Evolutionary conservation across 2,797 vertebrate species (phyloP), one percentile per base, ranked within the genome.

Genomic region (Hippocampus kuda): DNA sequence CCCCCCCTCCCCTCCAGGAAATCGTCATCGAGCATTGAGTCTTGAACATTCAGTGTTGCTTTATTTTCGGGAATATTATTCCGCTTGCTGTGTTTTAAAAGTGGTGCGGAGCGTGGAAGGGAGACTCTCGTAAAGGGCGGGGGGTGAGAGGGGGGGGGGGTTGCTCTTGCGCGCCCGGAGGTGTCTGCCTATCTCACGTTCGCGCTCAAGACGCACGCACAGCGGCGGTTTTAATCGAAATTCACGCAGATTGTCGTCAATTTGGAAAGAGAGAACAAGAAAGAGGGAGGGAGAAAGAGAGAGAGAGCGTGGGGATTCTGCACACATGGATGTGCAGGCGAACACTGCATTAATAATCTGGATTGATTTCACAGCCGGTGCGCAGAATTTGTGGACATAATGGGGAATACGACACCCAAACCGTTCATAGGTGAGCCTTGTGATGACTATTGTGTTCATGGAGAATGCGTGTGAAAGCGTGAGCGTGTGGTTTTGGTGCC

Each of bases 401-500:
- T 93, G 92, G 92, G 92, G 77, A 93, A 93, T 48, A 86, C 90
- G 70, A 84, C 91, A 81, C 92, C 89, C 51, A 93, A 93, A 81
- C 90, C 91, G 27, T 74, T 91, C 46, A 85, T 90, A 87, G 92
- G 92, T 93, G 89, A 90, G 90, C 69, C 16, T 74, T 66, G 38
- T 46, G 27, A 27, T 53, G 15, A 26, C 70, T 68, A 44, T 20
- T 46, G 15, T 22, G 7, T 46, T 38, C 5, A 16, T 53, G n/a
- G 24, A 46, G 3, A 26, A 4, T 44, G 34, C 42, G 15, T 26
- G n/a, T 27, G 27, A 22, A 26, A 44, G 38, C 27, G 34, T 12
- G 34, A 64, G 61, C 41, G 38, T 15, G 24, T 78, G 80, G 72
- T n/a, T 70, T 34, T 70, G 38, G 75, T 79, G 61, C 75, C 77